Conservation (phyloP, 1,140 invertebrate species). For the Megathymus violae region DNA sequence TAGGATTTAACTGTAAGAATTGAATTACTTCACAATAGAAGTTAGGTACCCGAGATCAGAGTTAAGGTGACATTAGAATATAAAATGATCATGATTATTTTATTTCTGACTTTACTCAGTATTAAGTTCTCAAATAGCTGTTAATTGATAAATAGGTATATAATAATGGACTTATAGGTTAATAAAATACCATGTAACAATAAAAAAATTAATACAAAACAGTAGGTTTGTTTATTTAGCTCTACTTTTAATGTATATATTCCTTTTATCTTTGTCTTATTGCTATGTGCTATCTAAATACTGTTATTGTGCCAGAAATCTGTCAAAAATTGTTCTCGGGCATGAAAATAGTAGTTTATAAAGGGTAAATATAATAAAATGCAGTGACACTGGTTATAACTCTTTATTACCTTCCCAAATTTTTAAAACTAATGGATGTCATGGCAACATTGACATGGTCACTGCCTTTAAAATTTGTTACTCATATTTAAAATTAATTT, state of each 20-base stretch:
- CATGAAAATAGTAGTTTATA: slow-evolving; percentile 4
- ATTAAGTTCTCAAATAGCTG: slow-evolving; percentile 80
- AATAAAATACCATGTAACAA: slow-evolving; percentile 63
- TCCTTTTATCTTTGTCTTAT: slow-evolving; percentile 6
- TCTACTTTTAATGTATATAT: slow-evolving; percentile 35
- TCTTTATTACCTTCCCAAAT: slow-evolving; percentile 17
- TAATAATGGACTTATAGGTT: slow-evolving; percentile 66
- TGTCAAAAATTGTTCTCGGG: slow-evolving; percentile 5
- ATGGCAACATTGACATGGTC: not conserved
- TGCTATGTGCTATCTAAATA: slow-evolving; percentile 6
- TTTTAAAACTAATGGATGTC: not conserved
- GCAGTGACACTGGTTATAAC: slow-evolving; percentile 14
- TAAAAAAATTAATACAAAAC: slow-evolving; percentile 51
- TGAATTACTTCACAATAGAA: slow-evolving; percentile 61
- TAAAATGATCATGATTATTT: slow-evolving; percentile 63
- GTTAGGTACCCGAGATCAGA: slow-evolving; percentile 62
- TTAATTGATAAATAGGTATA: slow-evolving; percentile 59
- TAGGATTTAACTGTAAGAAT: slow-evolving; percentile 74
- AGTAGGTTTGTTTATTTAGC: slow-evolving; percentile 79
- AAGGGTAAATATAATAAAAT: slow-evolving; percentile 24
- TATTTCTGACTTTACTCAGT: slow-evolving; percentile 70
- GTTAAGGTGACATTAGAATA: slow-evolving; percentile 60
- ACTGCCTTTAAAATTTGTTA: too few relatives aligned
- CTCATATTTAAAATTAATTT: too few relatives aligned
- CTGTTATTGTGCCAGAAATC: slow-evolving; percentile 6